Percentiles rank a stretch among this genome's conserved stretches.
These are phyloP conservation scores for Phenganax marumi DNA, from an alignment of 92 coral and sea anemone species.

Conservation along the genomic window DNA sequence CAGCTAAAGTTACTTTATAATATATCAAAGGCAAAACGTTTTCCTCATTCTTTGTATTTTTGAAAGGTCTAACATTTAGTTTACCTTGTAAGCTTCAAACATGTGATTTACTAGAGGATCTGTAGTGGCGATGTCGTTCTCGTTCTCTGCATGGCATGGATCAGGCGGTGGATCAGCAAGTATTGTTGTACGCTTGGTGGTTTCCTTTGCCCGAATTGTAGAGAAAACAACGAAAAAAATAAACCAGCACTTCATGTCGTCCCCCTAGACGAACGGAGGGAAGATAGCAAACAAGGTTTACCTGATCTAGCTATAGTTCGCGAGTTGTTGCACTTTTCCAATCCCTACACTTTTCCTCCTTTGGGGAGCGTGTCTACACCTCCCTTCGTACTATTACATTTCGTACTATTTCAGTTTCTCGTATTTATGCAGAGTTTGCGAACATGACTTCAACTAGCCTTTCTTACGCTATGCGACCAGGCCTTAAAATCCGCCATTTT, in stretches of 20 bases:
- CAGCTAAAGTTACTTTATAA: neutral
- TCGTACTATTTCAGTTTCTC: too few relatives aligned
- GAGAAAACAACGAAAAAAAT: neutral
- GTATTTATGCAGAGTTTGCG: too few relatives aligned
- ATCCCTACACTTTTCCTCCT: too few relatives aligned
- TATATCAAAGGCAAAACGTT: neutral
- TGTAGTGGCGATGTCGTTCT: neutral
- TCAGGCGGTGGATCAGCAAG: neutral
- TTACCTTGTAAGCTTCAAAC: slow-evolving; percentile 1
- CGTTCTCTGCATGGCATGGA: neutral
- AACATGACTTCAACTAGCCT: too few relatives aligned
- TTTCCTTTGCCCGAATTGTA: neutral
- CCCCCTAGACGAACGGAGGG: neutral
- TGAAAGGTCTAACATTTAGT: neutral
- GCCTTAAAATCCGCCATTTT: too few relatives aligned
- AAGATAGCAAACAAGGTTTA: too few relatives aligned
- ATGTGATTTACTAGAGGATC: neutral
- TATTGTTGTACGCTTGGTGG: neutral
- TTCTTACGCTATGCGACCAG: too few relatives aligned
- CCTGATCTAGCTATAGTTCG: too few relatives aligned
- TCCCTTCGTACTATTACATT: too few relatives aligned
- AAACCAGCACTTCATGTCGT: neutral
- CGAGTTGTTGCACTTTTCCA: too few relatives aligned
- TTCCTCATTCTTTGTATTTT: too few relatives aligned
- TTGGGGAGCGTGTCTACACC: too few relatives aligned